Evolutionary conservation across 2,888 invertebrate species (phyloP).

Genomic region (Oscheius sp.): DNA sequence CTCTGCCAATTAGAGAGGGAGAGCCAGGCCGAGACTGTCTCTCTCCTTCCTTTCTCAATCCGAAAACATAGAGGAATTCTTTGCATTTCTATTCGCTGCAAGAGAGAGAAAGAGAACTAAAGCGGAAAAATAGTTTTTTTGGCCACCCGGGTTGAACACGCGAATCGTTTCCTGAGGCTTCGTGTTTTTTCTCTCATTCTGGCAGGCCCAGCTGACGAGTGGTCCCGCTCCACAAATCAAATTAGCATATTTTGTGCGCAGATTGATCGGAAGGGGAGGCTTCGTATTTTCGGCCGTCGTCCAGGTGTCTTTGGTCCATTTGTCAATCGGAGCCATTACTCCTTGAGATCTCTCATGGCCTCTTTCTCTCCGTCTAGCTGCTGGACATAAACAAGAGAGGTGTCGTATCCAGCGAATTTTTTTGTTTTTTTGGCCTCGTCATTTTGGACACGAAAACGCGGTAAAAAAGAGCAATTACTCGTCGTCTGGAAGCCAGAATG

Average conservation of each 20-base stretch:
- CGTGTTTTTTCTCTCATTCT: not conserved
- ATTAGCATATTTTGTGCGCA: conserved; percentile 29
- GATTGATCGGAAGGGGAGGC: conserved; percentile 11
- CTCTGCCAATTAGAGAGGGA: not conserved
- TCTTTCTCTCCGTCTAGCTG: too few species aligned
- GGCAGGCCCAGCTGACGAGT: conserved; percentile 14
- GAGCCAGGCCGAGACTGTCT: not conserved
- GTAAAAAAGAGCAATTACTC: not conserved
- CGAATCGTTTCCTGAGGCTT: not conserved
- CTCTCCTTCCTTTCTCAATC: not conserved
- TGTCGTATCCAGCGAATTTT: too few species aligned
- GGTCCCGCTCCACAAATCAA: conserved; percentile 20
- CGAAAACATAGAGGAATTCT: not conserved
- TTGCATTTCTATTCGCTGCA: not conserved
- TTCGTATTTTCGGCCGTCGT: too few species aligned
- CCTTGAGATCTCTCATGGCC: too few species aligned
- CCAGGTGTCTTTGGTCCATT: too few species aligned
- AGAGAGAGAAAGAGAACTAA: not conserved
- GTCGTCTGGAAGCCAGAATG: too few species aligned
- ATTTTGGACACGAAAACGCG: not conserved
- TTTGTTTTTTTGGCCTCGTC: too few species aligned
- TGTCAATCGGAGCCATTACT: too few species aligned
- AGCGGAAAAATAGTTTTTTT: not conserved
- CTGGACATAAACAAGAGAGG: too few species aligned
- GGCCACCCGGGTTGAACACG: not conserved